Evolutionary conservation across 1,140 invertebrate genomes (phyloP), one percentile per base, ranked within the genome.

Genomic region (Drosophila orena): DNA sequence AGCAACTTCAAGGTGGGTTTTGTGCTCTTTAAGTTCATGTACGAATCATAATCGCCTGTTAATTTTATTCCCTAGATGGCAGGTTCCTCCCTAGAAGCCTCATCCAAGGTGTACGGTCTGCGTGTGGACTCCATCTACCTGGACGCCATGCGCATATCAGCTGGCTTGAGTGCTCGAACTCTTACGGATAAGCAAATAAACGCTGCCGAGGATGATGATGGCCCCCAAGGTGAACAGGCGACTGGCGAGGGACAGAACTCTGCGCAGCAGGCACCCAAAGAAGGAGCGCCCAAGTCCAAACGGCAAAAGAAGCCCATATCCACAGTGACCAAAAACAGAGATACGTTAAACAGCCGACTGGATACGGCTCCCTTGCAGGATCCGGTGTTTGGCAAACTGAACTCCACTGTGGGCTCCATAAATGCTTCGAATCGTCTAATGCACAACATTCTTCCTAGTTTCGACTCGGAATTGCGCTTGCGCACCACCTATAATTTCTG

Each of bases 101-200:
- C 95, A 66, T 94, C 95, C 12, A 96, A 96, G 89, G 96, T 97
- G 43, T 97, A 96, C 91, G 94, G 95, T 11, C 93, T 94, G 69
- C 93, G 96, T 17, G 96, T 97, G 2, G 96, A 97, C 90, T 94
- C 94, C 53, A 94, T 96, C 8, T 94, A 96, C 79, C 92, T 93
- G 20, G 95, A 96, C 55, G 94, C 95, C 7, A 92, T 96, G 47
- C 95, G 96, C 79, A 94, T 96, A 90, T 93, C 94, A 2, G 94
- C 94, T 14, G 94, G 94, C 8, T 91, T 95, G 4, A 91, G 70
- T 74, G 84, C 91, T 1, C 81, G 86, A 15, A 91, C 80, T 1
- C 68, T 86, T 1, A 80, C 70, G 1, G 75, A 90, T 4, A 75
- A 79, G 24, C 71, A 78, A 44, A n/a, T 81, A 4, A 76, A 90